Evolutionary conservation across 2,888 invertebrate species (phyloP).

Genomic region (Tipula unca): DNA sequence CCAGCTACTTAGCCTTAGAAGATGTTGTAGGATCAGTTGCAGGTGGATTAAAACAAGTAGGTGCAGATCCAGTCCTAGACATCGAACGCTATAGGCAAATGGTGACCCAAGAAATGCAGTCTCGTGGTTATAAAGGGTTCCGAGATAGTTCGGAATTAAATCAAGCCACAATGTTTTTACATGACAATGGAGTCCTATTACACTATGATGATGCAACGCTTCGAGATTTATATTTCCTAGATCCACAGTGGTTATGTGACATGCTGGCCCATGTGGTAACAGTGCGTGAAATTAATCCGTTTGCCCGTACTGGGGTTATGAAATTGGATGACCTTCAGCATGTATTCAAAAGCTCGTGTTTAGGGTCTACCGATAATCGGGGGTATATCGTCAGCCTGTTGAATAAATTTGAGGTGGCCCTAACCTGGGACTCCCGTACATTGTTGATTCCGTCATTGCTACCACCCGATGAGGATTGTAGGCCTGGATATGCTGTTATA

Average conservation of each 20-base stretch:
- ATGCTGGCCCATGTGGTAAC: conserved; percentile 95
- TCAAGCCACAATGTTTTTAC: conserved; percentile 93
- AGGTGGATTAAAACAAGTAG: conserved; percentile 57
- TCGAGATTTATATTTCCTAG: conserved; percentile 90
- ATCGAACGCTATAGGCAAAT: conserved; percentile 62
- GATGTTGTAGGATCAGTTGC: conserved; percentile 81
- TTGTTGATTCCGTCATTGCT: conserved; percentile 86
- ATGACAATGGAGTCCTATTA: conserved; percentile 92
- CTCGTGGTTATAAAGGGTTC: conserved; percentile 41
- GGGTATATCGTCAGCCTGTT: conserved; percentile 79
- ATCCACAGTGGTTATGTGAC: conserved; percentile 98
- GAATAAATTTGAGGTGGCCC: conserved; percentile 94
- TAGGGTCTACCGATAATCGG: conserved; percentile 57
- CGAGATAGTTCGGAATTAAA: conserved; percentile 86
- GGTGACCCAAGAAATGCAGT: conserved; percentile 40
- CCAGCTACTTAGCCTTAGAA: conserved; percentile 89
- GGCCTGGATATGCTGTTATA: conserved; percentile 34
- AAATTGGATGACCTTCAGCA: conserved; percentile 84
- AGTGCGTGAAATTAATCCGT: conserved; percentile 93
- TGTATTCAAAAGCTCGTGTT: conserved; percentile 82
- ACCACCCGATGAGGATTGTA: conserved; percentile 63
- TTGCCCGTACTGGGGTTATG: conserved; percentile 90
- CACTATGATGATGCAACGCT: conserved; percentile 92
- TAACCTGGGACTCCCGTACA: conserved; percentile 90
- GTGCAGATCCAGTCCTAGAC: conserved; percentile 71